These are phyloP conservation scores for Psephotus haematonotus DNA, from an alignment of 2,113 vertebrate species.

Conservation along the genomic window DNA sequence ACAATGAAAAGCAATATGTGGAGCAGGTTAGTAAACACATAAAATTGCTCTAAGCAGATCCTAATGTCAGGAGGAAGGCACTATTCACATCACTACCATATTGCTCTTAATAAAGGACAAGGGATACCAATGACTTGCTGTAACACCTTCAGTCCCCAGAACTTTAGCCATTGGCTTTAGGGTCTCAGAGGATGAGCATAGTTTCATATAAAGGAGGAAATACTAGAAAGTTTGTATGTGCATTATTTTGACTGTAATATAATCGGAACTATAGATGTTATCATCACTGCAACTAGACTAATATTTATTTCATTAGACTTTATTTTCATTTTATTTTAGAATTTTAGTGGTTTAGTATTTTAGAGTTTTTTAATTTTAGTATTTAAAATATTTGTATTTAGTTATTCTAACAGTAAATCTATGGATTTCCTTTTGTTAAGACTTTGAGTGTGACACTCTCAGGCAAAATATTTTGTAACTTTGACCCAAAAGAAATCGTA, in stretches of 20 bases:
- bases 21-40: not conserved
- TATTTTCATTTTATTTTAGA: not conserved
- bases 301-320: not conserved
- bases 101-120: not conserved
- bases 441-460: not conserved
- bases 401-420: not conserved
- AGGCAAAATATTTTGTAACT: not conserved
- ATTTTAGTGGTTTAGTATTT: not conserved
- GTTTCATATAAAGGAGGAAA: not conserved
- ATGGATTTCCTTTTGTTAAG: not conserved
- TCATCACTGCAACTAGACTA: not conserved
- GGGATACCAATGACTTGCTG: not conserved
- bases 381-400: not conserved
- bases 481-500: not conserved
- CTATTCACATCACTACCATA: not conserved
- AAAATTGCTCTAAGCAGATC: not conserved
- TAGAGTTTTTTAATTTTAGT: not conserved
- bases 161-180: not conserved
- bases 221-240: not conserved
- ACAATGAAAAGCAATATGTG: not conserved
- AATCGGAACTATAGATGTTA: not conserved
- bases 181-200: not conserved
- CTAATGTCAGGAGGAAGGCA: not conserved
- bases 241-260: not conserved
- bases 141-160: not conserved